Base-by-base conservation (phyloP, 2,797 vertebrate species). In the Aplochiton taeniatus region DNA sequence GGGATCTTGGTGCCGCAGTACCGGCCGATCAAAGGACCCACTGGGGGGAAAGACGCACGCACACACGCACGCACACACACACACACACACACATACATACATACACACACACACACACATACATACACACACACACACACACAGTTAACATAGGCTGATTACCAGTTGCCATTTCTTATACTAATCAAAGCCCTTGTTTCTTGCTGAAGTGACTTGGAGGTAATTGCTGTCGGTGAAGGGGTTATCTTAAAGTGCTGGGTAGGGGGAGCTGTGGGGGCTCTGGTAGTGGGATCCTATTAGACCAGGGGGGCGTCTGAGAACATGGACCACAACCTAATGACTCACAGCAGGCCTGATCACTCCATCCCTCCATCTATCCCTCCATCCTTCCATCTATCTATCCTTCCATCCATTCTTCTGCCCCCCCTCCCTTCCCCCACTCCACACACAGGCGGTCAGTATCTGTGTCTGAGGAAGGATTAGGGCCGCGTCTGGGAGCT, bases 1-100 rank as follows among this genome's bases (percentile, higher is more conserved):
- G 96, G 97, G 63, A 96, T 94, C 83, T 93, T 96, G 11, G 92
- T 94, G 42, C 98, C 98, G 61, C 98, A 99, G 83, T 98, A 98
- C 70, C 96, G 95, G 78, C 97, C 97, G 79, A 99, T 98, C 90
- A 98, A 90, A 58, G 97, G 96, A 9, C 95, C 95, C 0, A 98
- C 98, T 99, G 56, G 31, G 47, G 49, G 19, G 9, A 19, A 54
- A 43, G 16, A 31, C 31, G 6, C 31, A 31, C 31, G 6, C 31
- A 31, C 31, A 31, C 31, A 31, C 55, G 41, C 14, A 43, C 55
- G 41, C 19, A 75, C 75, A 63, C 65, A 68, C 62, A 67, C 61
- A 58, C 31, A 3, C 65, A 69, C 61, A 67, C 61, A 58, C n/a
- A n/a, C n/a, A n/a, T n/a, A n/a, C n/a, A n/a, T n/a, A 45, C n/a